These are phyloP conservation scores for Manis javanica DNA, from an alignment of 2,797 vertebrate genomes.

Conservation along the genomic window DNA sequence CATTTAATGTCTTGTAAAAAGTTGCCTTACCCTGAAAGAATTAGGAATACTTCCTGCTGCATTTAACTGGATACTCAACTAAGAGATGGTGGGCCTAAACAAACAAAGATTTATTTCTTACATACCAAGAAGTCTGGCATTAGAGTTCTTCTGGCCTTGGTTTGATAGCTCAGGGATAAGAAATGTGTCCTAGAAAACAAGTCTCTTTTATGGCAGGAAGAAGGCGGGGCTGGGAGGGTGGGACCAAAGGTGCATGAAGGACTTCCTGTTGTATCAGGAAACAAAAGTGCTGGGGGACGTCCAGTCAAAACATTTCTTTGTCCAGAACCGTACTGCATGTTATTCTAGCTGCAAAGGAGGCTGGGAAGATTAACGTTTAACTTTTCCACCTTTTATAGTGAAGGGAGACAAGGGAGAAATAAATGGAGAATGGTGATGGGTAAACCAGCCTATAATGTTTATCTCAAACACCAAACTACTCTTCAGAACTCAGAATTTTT, in stretches of 20 bases:
- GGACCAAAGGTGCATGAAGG: neutral
- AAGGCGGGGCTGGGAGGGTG: neutral
- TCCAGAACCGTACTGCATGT: neutral
- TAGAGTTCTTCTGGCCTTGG: neutral
- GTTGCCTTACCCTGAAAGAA: neutral
- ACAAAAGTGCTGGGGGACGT: neutral
- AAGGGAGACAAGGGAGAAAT: neutral
- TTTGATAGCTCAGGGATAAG: neutral
- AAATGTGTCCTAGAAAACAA: neutral
- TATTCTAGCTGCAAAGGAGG: neutral
- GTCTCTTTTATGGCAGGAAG: neutral
- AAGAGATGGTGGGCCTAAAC: neutral
- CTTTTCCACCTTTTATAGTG: neutral
- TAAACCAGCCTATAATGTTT: neutral
- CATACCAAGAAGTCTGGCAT: neutral
- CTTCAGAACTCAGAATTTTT: neutral
- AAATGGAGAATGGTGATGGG: neutral
- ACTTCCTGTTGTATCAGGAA: neutral
- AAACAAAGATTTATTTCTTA: neutral
- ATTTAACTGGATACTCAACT: neutral
- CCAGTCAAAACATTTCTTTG: neutral
- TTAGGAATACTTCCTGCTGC: neutral
- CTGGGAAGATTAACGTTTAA: neutral
- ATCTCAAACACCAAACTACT: neutral
- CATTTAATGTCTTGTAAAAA: slow-evolving; percentile 40